phyloP scores from a whole-genome alignment of 1,140 invertebrate species.

The Trypoxylus dichotomus region DNA sequence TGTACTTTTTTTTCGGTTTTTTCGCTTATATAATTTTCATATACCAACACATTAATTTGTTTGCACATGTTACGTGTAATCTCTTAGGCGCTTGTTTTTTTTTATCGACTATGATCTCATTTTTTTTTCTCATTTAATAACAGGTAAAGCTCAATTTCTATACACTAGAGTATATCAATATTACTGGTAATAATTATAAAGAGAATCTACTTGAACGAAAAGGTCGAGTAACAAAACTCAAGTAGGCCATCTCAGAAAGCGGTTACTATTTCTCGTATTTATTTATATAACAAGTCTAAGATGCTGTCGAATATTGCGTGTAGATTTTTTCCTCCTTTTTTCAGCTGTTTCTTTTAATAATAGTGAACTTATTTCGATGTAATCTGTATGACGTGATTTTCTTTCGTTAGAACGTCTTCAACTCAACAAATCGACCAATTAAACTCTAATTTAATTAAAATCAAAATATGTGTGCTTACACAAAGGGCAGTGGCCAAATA shows the following conservation, averaged over 20 bases:
- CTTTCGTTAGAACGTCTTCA: conserved; percentile 9
- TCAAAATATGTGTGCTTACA: conserved; percentile 47
- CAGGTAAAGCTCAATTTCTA: conserved; percentile 37
- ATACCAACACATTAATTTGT: conserved; percentile 13
- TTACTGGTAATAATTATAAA: conserved; percentile 21
- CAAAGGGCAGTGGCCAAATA: conserved; percentile 46
- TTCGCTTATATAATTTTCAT: background rate
- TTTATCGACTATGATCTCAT: background rate
- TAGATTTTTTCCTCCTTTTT: background rate
- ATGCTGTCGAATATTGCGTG: conserved; percentile 17
- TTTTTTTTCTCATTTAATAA: conserved; percentile 14
- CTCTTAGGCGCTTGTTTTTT: background rate
- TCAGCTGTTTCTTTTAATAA: background rate
- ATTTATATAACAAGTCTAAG: conserved; percentile 23
- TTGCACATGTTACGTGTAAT: background rate
- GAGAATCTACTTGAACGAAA: conserved; percentile 29
- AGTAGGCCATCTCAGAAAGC: conserved; percentile 22
- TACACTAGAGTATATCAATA: conserved; percentile 23
- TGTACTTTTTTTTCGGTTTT: conserved; percentile 9
- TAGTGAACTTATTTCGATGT: background rate
- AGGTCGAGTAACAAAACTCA: background rate
- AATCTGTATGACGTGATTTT: background rate
- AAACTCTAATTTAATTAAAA: conserved; percentile 27
- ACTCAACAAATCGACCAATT: conserved; percentile 4
- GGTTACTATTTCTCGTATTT: background rate